A percentile compares a stretch with the other conserved stretches of the same genome.
These are phyloP conservation scores for Grammomys surdaster DNA, from an alignment of 2,113 vertebrate species.

Conservation along the genomic window DNA sequence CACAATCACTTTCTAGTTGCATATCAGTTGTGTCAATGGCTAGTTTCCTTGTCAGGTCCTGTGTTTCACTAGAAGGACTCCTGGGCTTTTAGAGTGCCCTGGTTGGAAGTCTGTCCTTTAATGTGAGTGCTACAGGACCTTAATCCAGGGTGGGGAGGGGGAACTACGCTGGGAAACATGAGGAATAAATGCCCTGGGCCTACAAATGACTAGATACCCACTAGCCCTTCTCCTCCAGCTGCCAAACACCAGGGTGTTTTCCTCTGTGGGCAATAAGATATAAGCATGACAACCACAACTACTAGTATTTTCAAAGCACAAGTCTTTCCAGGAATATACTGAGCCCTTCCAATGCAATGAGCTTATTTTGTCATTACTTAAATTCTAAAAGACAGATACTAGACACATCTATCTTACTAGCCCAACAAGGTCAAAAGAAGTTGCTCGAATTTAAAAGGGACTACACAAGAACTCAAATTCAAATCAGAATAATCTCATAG, in stretches of 20 bases:
- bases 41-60: not conserved
- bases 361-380: not conserved
- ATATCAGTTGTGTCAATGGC: not conserved
- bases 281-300: not conserved
- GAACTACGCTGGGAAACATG: not conserved
- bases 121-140: not conserved
- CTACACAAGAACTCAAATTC: not conserved
- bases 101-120: conserved; percentile 10
- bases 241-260: not conserved
- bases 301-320: not conserved
- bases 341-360: not conserved
- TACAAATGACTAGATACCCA: not conserved
- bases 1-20: not conserved
- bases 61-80: not conserved
- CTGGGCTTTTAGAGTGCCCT: not conserved
- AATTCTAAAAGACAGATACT: not conserved
- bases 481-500: not conserved
- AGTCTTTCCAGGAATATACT: not conserved
- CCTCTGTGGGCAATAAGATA: not conserved
- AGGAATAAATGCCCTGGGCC: not conserved
- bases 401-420: not conserved
- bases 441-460: not conserved
- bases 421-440: not conserved
- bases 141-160: not conserved
- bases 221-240: not conserved